Base-by-base conservation (phyloP, 2,888 invertebrate genomes). In the Pasiphila rectangulata region DNA sequence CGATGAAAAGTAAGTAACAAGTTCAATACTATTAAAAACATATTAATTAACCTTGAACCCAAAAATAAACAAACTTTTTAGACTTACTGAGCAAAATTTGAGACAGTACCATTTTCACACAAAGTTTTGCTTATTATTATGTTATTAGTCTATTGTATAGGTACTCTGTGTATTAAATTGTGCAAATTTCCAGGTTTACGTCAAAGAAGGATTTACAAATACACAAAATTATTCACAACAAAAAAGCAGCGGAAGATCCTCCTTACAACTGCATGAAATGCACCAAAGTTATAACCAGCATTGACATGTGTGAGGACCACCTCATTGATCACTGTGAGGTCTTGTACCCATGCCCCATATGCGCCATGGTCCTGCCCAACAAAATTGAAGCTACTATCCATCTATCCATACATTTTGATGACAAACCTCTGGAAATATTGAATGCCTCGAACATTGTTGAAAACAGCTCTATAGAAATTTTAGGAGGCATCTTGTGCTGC, bases 401-500 rank as follows among this genome's bases (percentile, higher is more conserved):
- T 55, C 60, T 87, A n/a, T 66, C 67, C 1, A 64, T 67, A 29
- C 87, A 87, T 65, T 86, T 82, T 51, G 74, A 71, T 41, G 66
- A 78, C 42, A 66, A 59, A 45, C 63, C 54, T 5, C 54, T 61
- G 0, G 53, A 62, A 10, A 36, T 61, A 21, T 43, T 43, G 1
- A 37, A 50, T 4, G 47, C 56, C 5, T 9, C 19, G 56, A 48
- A 54, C 51, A 16, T 49, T 57, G 65, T 75, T 47, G 80, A 87
- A 35, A 85, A 90, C 38, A 84, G 84, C 54, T 86, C 89, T 1
- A 69, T 84, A 12, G 78, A 79, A 35, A 65, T 76, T 16, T 57
- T 83, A 0, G 83, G 83, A 35, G 85, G 85, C 2, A 90, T 91
- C 6, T 82, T 87, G 49, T 92, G 92, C 65, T 78, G 81, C 53